A percentile compares a stretch with the other conserved stretches of the same genome.
phyloP scores from a whole-genome alignment of 1,140 invertebrate genomes.

The Drosophila takahashii region DNA sequence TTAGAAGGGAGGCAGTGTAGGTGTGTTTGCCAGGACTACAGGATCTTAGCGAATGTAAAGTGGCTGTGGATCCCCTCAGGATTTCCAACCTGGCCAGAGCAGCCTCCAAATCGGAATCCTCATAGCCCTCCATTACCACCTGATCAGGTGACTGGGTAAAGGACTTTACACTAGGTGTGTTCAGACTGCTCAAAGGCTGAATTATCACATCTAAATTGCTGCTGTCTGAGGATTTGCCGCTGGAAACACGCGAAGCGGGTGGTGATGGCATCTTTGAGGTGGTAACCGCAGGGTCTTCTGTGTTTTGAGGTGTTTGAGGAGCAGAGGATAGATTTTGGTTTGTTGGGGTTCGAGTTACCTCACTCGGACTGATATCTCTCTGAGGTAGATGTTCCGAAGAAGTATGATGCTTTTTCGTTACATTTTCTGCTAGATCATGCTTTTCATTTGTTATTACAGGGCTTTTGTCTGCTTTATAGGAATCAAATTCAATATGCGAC shows the following conservation, averaged over 20 bases:
- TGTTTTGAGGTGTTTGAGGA: neutral
- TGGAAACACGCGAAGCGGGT: slow-evolving; percentile 23
- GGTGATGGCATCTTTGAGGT: slow-evolving; percentile 15
- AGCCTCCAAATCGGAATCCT: slow-evolving; percentile 62
- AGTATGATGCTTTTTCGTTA: neutral
- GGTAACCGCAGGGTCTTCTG: neutral
- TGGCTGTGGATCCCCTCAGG: slow-evolving; percentile 50
- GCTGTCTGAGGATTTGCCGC: slow-evolving; percentile 44
- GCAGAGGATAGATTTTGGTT: slow-evolving; percentile 6
- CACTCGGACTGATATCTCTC: neutral
- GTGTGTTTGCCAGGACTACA: slow-evolving; percentile 40
- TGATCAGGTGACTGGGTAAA: slow-evolving; percentile 55
- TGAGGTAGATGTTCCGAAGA: slow-evolving; percentile 2
- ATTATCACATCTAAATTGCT: slow-evolving; percentile 55
- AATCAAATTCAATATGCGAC: neutral
- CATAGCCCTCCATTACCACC: slow-evolving; percentile 51
- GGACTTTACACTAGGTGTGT: slow-evolving; percentile 59
- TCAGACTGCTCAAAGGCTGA: slow-evolving; percentile 55
- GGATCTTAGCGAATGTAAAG: slow-evolving; percentile 45
- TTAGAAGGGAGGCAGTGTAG: slow-evolving; percentile 26
- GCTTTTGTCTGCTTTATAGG: neutral
- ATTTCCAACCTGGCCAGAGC: slow-evolving; percentile 57
- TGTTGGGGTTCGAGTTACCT: neutral
- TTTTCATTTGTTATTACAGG: neutral
- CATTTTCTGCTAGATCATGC: neutral